These are phyloP conservation scores for Melanotaenia parkinsoni DNA, from an alignment of 2,797 vertebrate genomes.

Conservation along the genomic window DNA sequence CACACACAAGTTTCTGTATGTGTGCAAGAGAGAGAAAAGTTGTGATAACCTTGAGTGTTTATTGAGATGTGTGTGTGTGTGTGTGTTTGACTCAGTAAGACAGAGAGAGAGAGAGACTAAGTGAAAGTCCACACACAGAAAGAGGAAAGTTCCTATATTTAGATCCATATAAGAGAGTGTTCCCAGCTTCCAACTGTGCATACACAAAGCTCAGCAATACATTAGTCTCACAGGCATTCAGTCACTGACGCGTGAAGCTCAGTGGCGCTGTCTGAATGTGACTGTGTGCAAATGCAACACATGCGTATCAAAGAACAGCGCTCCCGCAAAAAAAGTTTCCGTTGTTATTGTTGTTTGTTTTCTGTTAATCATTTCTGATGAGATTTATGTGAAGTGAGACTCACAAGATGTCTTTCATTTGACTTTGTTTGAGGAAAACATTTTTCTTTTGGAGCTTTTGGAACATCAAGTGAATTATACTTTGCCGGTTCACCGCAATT, in stretches of 20 bases:
- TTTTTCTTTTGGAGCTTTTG: slow-evolving; percentile 20
- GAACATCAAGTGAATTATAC: slow-evolving; percentile 28
- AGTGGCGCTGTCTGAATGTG: neutral
- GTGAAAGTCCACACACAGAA: slow-evolving; percentile 60
- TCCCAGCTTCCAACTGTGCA: slow-evolving; percentile 64
- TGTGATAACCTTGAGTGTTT: slow-evolving; percentile 62
- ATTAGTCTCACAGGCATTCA: slow-evolving; percentile 43
- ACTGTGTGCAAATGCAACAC: neutral
- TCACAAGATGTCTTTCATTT: slow-evolving; percentile 37
- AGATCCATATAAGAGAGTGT: slow-evolving; percentile 65
- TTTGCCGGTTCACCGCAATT: slow-evolving; percentile 30
- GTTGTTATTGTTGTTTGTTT: neutral
- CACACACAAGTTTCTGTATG: slow-evolving; percentile 41
- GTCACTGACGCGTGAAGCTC: slow-evolving; percentile 2
- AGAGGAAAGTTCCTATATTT: slow-evolving; percentile 73
- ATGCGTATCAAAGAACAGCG: neutral
- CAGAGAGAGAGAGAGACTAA: slow-evolving; percentile 62
- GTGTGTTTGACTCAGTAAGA: slow-evolving; percentile 53
- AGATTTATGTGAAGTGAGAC: neutral
- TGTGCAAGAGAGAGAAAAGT: slow-evolving; percentile 54
- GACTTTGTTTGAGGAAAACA: slow-evolving; percentile 29
- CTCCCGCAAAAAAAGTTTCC: slow-evolving; percentile 1
- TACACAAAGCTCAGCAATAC: slow-evolving; percentile 54
- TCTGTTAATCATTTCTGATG: slow-evolving; percentile 11
- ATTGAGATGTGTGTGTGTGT: slow-evolving; percentile 42